These are phyloP conservation scores for Brachionus rotundiformis DNA, from an alignment of 1,140 invertebrate species.

Conservation along the genomic window DNA sequence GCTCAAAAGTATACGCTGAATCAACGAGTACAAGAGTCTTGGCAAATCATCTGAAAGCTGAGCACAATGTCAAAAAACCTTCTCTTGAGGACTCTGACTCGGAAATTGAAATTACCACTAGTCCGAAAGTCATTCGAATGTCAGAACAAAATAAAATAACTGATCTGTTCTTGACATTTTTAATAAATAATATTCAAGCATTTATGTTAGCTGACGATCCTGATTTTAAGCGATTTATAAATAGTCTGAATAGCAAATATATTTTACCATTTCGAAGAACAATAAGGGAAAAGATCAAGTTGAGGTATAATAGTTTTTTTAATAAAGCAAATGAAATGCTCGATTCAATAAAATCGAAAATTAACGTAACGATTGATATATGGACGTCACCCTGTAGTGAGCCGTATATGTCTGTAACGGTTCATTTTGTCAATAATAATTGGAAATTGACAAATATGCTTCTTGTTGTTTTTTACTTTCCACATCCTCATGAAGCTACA, in stretches of 20 bases:
- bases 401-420: constrained; percentile 55
- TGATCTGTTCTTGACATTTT: constrained; percentile 43
- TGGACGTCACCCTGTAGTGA: constrained; percentile 55
- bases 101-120: neutral
- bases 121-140: neutral
- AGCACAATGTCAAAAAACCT: neutral
- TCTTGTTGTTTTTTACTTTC: constrained; percentile 52
- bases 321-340: constrained; percentile 37
- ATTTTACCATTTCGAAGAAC: constrained; percentile 53
- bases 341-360: constrained; percentile 42
- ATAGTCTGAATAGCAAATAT: constrained; percentile 54
- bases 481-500: constrained; percentile 52
- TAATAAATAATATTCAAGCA: constrained; percentile 55
- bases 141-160: neutral
- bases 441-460: constrained; percentile 54
- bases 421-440: constrained; percentile 54
- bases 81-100: neutral
- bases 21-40: neutral
- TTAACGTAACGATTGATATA: constrained; percentile 55
- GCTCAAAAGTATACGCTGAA: neutral
- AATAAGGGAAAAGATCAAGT: constrained; percentile 54
- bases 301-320: constrained; percentile 53
- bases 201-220: constrained; percentile 55
- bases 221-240: constrained; percentile 54
- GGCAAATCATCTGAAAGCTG: neutral